Base-by-base conservation (phyloP, 2,888 invertebrate genomes). In the Ptychoptera albimana region DNA sequence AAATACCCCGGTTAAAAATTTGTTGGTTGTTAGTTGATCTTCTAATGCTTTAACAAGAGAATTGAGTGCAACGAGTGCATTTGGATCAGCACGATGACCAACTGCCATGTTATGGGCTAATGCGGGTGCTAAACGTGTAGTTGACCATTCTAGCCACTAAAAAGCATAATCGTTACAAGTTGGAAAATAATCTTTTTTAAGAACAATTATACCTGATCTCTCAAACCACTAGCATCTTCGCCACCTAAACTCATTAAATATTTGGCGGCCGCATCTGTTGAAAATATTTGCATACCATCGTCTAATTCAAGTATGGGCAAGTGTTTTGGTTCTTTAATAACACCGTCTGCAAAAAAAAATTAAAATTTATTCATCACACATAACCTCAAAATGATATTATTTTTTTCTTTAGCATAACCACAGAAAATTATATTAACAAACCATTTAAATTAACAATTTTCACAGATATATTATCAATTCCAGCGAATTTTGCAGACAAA, bases 101-200 rank as follows among this genome's bases (percentile, higher is more conserved):
- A 62, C 64, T 0, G 61, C 66, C 49, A 74, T 57, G 8, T 71
- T 61, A 8, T 71, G 66, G 0, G 71, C 64, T 30, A 79, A 62
- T 0, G 68, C 67, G 0, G 79, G 79, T 2, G 73, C 67, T 2
- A 81, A 64, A 1, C 72, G 59, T 0, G 72, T 73, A 5, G 74
- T 69, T 45, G 79, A 77, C 76, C 78, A 79, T 57, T 81, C 80
- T 52, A 74, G 59, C 73, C 77, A 71, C 78, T 79, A 62, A 6
- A 52, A 50, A 46, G 45, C 35, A 48, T 41, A 31, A 40, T 47
- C 46, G 45, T 39, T 15, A 39, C 14, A 37, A 34, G 37, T 45
- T 29, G 23, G 40, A 14, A 13, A 12, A 13, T 12, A 12, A 12
- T 2, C 2, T 12, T 12, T 8, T 48, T 45, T 39, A 34, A 44